Evolutionary conservation across 2,888 invertebrate genomes (phyloP).

Genomic region (Cheilosia scutellata): DNA sequence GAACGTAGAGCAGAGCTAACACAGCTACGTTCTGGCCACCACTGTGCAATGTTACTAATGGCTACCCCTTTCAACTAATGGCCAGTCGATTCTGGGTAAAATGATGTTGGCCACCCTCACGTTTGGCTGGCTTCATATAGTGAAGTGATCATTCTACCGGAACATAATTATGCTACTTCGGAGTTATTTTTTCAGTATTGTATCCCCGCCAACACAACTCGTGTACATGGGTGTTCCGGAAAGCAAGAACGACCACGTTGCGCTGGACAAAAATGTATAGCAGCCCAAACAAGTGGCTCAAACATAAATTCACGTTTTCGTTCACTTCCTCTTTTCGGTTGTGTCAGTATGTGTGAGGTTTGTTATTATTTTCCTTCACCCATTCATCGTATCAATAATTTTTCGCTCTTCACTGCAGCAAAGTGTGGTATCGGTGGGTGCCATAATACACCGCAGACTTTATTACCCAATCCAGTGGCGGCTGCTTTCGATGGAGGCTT

Average conservation of each 20-base stretch:
- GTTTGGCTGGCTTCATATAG: constrained; percentile 25
- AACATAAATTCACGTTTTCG: constrained; percentile 57
- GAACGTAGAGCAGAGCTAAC: not conserved
- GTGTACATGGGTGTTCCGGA: constrained; percentile 1
- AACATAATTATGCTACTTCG: constrained; percentile 66
- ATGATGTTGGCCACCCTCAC: constrained; percentile 30
- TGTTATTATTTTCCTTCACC: constrained; percentile 13
- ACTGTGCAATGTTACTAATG: not conserved
- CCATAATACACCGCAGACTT: constrained; percentile 42
- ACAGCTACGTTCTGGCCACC: not conserved
- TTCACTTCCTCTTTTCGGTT: constrained; percentile 59
- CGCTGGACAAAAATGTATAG: constrained; percentile 1
- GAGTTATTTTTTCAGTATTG: constrained; percentile 12
- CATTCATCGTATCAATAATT: constrained; percentile 53
- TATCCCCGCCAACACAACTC: not conserved
- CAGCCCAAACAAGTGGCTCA: constrained; percentile 17
- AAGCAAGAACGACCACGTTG: constrained; percentile 17
- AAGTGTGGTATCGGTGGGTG: constrained; percentile 36
- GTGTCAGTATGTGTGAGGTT: not conserved
- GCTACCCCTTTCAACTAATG: constrained; percentile 9
- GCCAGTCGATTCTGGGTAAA: constrained; percentile 55
- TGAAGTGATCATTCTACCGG: constrained; percentile 61
- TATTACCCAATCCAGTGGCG: constrained; percentile 42
- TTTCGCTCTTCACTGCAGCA: constrained; percentile 2
- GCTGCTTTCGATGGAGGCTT: constrained; percentile 41